Conservation (phyloP, 2,797 vertebrate genomes). For the Ctenopoma multispine region DNA sequence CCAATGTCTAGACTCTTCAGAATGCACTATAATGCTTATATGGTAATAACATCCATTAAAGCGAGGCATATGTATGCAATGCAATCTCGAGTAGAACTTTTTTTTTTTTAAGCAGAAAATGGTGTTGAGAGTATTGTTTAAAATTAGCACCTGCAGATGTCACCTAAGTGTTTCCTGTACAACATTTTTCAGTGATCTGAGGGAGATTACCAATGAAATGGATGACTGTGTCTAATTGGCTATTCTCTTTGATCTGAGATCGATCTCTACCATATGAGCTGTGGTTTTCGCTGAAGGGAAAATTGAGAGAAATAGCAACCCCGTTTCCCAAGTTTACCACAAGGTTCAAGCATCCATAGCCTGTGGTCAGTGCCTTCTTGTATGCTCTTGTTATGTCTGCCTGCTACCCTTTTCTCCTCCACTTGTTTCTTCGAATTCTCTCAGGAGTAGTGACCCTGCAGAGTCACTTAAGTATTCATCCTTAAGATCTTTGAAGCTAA, state of each 20-base stretch:
- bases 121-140: slow-evolving; percentile 42
- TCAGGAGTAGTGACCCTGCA: slow-evolving; percentile 59
- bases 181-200: slow-evolving; percentile 61
- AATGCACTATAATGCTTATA: slow-evolving; percentile 48
- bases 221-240: slow-evolving; percentile 77
- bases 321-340: slow-evolving; percentile 82
- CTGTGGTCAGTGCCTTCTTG: slow-evolving; percentile 74
- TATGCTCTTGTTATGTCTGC: slow-evolving; percentile 67
- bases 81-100: slow-evolving; percentile 35
- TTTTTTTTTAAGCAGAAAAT: slow-evolving; percentile 19
- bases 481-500: slow-evolving; percentile 68
- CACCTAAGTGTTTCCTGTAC: slow-evolving; percentile 71
- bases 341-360: slow-evolving; percentile 78
- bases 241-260: slow-evolving; percentile 80
- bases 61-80: slow-evolving; percentile 38
- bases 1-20: slow-evolving; percentile 57
- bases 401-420: slow-evolving; percentile 47
- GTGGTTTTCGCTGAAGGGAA: slow-evolving; percentile 75
- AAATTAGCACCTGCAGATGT: slow-evolving; percentile 73
- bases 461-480: slow-evolving; percentile 64
- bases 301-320: slow-evolving; percentile 79
- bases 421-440: slow-evolving; percentile 49
- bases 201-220: slow-evolving; percentile 70
- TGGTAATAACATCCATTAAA: slow-evolving; percentile 68
- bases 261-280: slow-evolving; percentile 80